Conservation (phyloP, 2,888 invertebrate genomes). For the Oegoconia quadripuncta region DNA sequence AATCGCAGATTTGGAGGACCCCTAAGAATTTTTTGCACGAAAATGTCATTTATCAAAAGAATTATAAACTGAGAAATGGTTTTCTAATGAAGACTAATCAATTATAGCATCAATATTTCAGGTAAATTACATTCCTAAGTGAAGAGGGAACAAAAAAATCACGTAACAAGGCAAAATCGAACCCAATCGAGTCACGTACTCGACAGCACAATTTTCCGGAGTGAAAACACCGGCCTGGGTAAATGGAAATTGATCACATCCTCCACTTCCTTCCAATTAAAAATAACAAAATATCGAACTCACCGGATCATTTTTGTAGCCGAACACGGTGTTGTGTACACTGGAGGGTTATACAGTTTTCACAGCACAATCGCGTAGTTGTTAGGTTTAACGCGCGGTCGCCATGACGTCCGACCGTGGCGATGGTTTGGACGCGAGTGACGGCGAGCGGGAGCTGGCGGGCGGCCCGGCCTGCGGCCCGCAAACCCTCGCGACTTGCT, state of each 20-base stretch:
- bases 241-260: conserved; percentile 21
- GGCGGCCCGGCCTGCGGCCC: conserved; percentile 10
- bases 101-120: neutral
- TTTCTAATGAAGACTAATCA: too few species aligned
- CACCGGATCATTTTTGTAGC: conserved; percentile 44
- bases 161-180: neutral
- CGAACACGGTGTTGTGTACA: conserved; percentile 20
- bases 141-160: neutral
- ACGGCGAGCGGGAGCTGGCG: conserved; percentile 14
- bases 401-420: conserved; percentile 58
- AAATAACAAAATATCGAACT: conserved; percentile 26
- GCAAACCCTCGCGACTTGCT: neutral
- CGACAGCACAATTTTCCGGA: conserved; percentile 37
- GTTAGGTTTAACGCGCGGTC: conserved; percentile 36
- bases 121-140: neutral
- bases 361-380: conserved; percentile 49
- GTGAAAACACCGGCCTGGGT: conserved; percentile 37
- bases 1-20: too few species aligned
- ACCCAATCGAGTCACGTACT: neutral
- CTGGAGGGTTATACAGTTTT: conserved; percentile 18
- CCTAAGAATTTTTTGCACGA: too few species aligned
- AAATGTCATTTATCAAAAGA: too few species aligned
- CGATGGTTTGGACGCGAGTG: conserved; percentile 63
- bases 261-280: conserved; percentile 1
- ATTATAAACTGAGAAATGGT: too few species aligned